Evolutionary conservation across 92 coral and sea anemone species (phyloP), one percentile per base, ranked within the genome.

Genomic region (Porites evermanni): DNA sequence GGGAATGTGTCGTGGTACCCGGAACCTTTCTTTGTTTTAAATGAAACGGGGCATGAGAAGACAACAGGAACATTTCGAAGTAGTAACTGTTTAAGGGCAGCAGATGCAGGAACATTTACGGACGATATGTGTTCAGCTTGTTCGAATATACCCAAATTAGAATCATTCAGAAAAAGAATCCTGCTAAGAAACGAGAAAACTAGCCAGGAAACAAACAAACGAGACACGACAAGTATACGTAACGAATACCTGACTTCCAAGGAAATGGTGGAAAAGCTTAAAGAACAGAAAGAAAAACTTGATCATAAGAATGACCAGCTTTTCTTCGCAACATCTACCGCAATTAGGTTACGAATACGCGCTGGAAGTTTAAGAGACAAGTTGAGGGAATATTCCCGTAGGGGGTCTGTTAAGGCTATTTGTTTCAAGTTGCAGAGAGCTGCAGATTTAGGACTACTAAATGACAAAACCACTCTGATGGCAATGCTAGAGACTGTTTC

Each of bases 71-170:
- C 79, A 44, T 71, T 83, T 32, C 29, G 87, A 53, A 54, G 79
- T 63, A 16, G 54, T 59, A 7, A 59, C 1, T 59, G 81, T 77
- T n/a, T 59, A 21, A 19, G 76, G 24, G 61, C 50, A 47, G 85
- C 80, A 10, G 92, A 89, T 78, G 75, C 74, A 1, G 79, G 84
- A 11, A 77, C 80, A 32, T 89, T 89, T 66, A 23, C 6, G 18
- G 21, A 84, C 69, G 92, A 89, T 51, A 83, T 60, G 17, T 80
- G 91, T 65, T 71, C 87, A 59, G 64, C 82, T 60, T 88, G 91
- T 47, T 12, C 29, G 50, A 65, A 75, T 3, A 75, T 88, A 12
- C 87, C 91, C 50, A 81, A 83, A 53, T 61, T 69, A 53, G 51
- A 60, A 8, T 89, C 92, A 19, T 26, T 26, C 29, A 26, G 21